Percentiles rank a stretch among this genome's conserved stretches.
These are phyloP conservation scores for Parnassius glacialis DNA, from an alignment of 2,888 invertebrate genomes.

Conservation along the genomic window DNA sequence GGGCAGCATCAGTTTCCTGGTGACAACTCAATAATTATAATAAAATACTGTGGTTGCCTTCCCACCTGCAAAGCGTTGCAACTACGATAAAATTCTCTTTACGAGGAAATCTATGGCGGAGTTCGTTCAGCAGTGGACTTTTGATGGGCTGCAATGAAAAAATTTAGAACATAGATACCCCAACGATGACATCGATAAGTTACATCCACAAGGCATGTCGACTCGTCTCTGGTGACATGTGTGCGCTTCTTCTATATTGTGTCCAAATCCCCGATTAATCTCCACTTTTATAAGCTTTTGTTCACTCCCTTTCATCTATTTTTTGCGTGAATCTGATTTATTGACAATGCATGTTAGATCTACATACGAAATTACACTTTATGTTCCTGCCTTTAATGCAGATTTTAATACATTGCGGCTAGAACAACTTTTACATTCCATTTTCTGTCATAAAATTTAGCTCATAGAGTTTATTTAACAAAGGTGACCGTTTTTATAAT, in stretches of 20 bases:
- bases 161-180: not conserved
- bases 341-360: slow-evolving; percentile 41
- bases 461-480: slow-evolving; percentile 38
- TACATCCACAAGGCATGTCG: slow-evolving; percentile 44
- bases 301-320: slow-evolving; percentile 66
- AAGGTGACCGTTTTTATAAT: slow-evolving; percentile 25
- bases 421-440: slow-evolving; percentile 3
- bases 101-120: no score
- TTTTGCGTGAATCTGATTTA: slow-evolving; percentile 51
- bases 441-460: slow-evolving; percentile 29
- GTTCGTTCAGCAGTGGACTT: no score
- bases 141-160: no score
- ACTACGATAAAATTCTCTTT: no score
- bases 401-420: slow-evolving; percentile 8
- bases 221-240: slow-evolving; percentile 59
- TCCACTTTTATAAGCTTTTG: slow-evolving; percentile 77
- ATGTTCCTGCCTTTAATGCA: slow-evolving; percentile 12
- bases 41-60: no score
- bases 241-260: slow-evolving; percentile 65
- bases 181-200: slow-evolving; percentile 42
- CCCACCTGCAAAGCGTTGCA: no score
- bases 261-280: slow-evolving; percentile 78
- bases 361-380: slow-evolving; percentile 37
- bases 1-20: no score
- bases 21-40: no score